Evolutionary conservation across 2,888 invertebrate genomes (phyloP).

Genomic region (Pherbina coryleti): DNA sequence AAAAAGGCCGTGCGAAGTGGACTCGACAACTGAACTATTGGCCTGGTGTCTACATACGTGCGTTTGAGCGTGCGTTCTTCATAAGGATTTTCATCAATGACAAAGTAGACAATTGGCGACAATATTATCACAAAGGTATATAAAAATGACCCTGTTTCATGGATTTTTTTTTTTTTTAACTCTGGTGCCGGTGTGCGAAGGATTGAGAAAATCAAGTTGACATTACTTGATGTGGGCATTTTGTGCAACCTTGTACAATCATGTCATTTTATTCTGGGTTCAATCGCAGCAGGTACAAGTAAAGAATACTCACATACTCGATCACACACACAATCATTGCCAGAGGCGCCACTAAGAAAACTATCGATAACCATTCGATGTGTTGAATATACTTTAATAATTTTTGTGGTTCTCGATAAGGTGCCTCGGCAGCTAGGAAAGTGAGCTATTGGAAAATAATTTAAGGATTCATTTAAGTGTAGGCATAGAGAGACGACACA

Average conservation of each 20-base stretch:
- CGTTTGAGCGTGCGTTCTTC: not conserved
- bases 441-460: no score
- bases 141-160: not conserved
- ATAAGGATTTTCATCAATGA: constrained; percentile 13
- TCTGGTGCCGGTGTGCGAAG: not conserved
- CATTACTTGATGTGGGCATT: not conserved
- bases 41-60: no score
- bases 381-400: constrained; percentile 29
- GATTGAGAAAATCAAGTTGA: not conserved
- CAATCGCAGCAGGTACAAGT: not conserved
- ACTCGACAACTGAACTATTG: no score
- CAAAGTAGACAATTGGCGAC: constrained; percentile 59
- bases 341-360: constrained; percentile 35
- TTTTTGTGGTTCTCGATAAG: not conserved
- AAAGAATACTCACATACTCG: not conserved
- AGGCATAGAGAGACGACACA: no score
- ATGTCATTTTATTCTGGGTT: not conserved
- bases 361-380: constrained; percentile 10
- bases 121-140: constrained; percentile 49
- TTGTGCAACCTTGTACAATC: constrained; percentile 3
- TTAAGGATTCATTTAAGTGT: no score
- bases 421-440: no score
- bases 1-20: no score
- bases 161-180: constrained; percentile 18
- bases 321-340: not conserved